Conservation (phyloP, 2,113 vertebrate species). For the Plestiodon gilberti region DNA sequence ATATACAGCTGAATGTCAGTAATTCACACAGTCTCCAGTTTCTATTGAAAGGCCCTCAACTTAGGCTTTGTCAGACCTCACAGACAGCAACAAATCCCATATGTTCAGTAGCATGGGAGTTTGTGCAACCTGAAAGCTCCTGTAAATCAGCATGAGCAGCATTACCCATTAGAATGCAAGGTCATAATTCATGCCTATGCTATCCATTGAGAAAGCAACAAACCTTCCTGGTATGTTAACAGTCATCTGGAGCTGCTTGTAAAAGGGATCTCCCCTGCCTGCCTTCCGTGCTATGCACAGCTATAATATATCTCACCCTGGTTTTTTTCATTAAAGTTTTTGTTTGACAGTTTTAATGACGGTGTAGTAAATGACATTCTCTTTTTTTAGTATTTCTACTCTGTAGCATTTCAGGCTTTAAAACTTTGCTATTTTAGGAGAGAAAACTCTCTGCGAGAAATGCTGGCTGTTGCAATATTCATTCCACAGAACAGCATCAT, state of each 20-base stretch:
- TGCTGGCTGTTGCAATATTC: neutral
- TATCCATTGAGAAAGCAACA: neutral
- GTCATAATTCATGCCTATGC: neutral
- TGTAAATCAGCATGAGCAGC: neutral
- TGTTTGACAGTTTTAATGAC: constrained; percentile 24
- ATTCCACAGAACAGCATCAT: neutral
- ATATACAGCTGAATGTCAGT: neutral
- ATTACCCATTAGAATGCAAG: neutral
- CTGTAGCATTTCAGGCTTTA: neutral
- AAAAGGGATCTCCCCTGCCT: neutral
- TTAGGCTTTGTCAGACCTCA: neutral
- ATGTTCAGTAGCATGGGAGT: neutral
- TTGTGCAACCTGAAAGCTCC: neutral
- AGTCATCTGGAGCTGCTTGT: neutral
- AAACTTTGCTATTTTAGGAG: neutral
- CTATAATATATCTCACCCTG: neutral
- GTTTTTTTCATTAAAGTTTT: neutral
- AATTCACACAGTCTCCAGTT: too few species aligned
- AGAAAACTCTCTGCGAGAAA: constrained; percentile 10
- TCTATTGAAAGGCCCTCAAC: neutral
- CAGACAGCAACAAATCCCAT: neutral
- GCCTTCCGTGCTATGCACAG: neutral
- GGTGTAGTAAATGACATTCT: neutral
- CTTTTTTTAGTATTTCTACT: neutral
- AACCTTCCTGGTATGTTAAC: neutral